Base-by-base conservation (phyloP, 2,797 vertebrate species). In the Eulemur rubriventer region DNA sequence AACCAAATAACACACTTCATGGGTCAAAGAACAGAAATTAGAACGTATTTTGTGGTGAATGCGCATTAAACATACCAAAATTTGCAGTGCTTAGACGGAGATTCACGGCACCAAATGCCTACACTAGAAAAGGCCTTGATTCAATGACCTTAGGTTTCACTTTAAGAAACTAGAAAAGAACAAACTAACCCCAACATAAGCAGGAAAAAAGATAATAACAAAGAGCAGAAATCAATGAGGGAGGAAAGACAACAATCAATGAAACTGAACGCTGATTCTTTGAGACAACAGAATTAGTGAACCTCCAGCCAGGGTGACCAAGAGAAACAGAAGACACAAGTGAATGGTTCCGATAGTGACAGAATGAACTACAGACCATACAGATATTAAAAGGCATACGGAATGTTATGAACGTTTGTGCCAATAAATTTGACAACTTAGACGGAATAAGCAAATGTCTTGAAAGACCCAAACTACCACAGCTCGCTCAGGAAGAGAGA, bases 131-230 rank as follows among this genome's bases (percentile, higher is more conserved):
- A 33, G 57, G 57, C 33, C 50, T 76, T 41, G 3, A 35, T 10
- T 61, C 85, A 43, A 0, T 22, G 43, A 55, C 6, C 2, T 79
- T 38, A 20, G 35, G 20, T 17, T 72, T 76, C 28, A 59, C 70
- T 26, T 67, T 75, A 12, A 92, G 28, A 88, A 84, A 88, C 33
- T 5, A 84, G 20, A 70, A 43, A 75, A 89, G 20, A 65, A 69
- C n/a, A 50, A 94, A 69, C 16, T 5, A 57, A 72, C 63, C 10
- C 30, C 75, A 38, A 79, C 83, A 50, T 26, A 87, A 73, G 48
- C 35, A 79, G 20, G 6, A 22, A 61, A 18, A 65, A 72, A 78
- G 52, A 30, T 24, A 84, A 16, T 1, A 90, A 82, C 57, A 72
- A 80, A 85, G 24, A 81, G 24, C 48, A 87, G 30, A 87, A 86